Conservation (phyloP, 2,113 vertebrate genomes). For the Paracanthobrama guichenoti region DNA sequence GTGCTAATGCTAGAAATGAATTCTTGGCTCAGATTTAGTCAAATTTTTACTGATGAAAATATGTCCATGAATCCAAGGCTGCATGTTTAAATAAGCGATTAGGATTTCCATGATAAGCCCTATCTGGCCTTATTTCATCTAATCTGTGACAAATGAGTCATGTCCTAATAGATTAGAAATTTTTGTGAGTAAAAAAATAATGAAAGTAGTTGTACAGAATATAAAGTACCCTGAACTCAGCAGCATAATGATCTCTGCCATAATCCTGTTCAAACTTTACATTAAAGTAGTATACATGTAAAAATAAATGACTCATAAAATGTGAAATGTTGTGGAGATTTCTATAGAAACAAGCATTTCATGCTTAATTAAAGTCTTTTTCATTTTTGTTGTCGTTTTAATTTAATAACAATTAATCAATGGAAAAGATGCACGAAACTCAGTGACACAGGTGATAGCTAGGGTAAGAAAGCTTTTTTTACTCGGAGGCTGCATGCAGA, state of each 20-base stretch:
- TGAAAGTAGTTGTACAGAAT: slow-evolving; percentile 26
- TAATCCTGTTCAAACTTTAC: background rate
- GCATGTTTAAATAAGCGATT: slow-evolving; percentile 49
- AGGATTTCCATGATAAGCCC: slow-evolving; percentile 43
- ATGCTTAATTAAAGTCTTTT: too few species aligned
- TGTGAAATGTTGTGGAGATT: too few species aligned
- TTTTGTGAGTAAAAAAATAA: background rate
- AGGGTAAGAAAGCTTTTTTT: too few species aligned
- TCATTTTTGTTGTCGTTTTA: too few species aligned
- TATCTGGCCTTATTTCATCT: slow-evolving; percentile 49
- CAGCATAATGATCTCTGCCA: background rate
- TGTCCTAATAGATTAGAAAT: slow-evolving; percentile 26
- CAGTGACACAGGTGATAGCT: too few species aligned
- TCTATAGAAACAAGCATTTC: too few species aligned
- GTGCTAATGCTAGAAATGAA: slow-evolving; percentile 56
- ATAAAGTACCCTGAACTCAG: background rate
- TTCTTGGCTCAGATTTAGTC: slow-evolving; percentile 34
- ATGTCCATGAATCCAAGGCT: slow-evolving; percentile 10
- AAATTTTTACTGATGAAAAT: slow-evolving; percentile 43
- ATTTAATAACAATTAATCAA: too few species aligned
- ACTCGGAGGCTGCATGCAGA: too few species aligned
- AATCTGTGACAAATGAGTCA: slow-evolving; percentile 45
- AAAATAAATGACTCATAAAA: too few species aligned
- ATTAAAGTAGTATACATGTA: background rate
- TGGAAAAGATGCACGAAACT: too few species aligned